phyloP scores from a whole-genome alignment of 2,113 vertebrate genomes.

The Tympanuchus pallidicinctus region DNA sequence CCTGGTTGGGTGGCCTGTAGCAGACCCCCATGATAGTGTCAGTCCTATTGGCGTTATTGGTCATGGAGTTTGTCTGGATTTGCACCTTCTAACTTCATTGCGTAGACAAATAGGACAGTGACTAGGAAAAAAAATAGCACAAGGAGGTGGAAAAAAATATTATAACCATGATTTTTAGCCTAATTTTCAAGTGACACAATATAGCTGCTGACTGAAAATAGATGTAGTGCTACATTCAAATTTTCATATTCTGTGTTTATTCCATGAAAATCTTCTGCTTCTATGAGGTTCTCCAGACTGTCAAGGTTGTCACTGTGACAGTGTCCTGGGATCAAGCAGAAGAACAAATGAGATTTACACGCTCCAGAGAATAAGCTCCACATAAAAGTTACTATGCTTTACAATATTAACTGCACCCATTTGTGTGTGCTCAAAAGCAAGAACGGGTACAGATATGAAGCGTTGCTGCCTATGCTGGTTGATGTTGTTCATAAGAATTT shows the following conservation, averaged over 20 bases:
- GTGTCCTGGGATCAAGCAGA: neutral
- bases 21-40: no score
- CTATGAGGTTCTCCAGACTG: neutral
- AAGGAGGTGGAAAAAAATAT: neutral
- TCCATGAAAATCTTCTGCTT: neutral
- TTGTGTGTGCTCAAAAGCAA: neutral
- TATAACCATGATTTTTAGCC: neutral
- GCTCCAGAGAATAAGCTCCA: neutral
- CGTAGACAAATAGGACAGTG: neutral
- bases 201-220: neutral
- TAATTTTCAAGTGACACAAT: neutral
- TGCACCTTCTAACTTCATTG: neutral
- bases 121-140: neutral
- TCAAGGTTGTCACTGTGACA: neutral
- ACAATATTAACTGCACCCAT: neutral
- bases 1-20: no score
- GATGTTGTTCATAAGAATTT: fast-evolving
- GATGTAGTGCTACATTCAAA: neutral
- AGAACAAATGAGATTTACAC: neutral
- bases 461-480: neutral
- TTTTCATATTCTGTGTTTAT: neutral
- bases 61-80: neutral
- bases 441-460: neutral
- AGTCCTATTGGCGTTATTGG: no score
- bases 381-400: neutral